Evolutionary conservation across 2,888 invertebrate genomes (phyloP), one percentile per base, ranked within the genome.

Genomic region (Ichneumoninae sp.): DNA sequence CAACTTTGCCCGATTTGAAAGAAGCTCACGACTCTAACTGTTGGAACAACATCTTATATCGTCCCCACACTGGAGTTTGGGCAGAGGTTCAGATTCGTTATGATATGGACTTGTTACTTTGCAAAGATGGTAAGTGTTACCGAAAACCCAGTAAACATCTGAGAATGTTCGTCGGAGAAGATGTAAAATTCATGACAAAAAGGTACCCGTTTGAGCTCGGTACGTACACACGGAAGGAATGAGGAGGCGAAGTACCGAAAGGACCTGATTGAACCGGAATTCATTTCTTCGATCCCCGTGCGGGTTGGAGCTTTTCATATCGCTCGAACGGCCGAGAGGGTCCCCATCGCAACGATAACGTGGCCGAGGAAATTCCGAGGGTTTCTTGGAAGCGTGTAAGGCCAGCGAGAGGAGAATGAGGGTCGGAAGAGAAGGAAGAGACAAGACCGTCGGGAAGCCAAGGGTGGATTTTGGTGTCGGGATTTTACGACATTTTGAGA

Each of bases 401-500:
- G 50, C 50, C 50, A n/a, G 36, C 36, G 33, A 19, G 26, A 13
- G 7, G 68, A 52, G 40, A 36, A 33, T 4, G 54, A 60, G 26
- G 52, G 13, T 47, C 30, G 74, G 30, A 16, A 22, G 73, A 68
- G 65, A 68, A 30, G 68, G 26, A 13, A 68, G 13, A 33, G 52
- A 44, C 5, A 54, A 54, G 30, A 30, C 63, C 13, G 60, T 70
- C 40, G 60, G 26, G 26, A 36, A 57, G 69, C 54, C 50, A 44
- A 73, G 74, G 69, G 68, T 81, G 47, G 81, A 84, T 69, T 81
- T 84, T 50, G 47, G 66, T 83, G 83, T 86, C 80, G 85, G 81
- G 76, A 89, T 90, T 92, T 90, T 90, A 90, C 88, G 90, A 89
- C 87, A 87, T 89, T 89, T 89, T 88, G 77, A 90, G 86, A 87